Conservation (phyloP, 2,113 vertebrate genomes). For the Puntigrus tetrazona region DNA sequence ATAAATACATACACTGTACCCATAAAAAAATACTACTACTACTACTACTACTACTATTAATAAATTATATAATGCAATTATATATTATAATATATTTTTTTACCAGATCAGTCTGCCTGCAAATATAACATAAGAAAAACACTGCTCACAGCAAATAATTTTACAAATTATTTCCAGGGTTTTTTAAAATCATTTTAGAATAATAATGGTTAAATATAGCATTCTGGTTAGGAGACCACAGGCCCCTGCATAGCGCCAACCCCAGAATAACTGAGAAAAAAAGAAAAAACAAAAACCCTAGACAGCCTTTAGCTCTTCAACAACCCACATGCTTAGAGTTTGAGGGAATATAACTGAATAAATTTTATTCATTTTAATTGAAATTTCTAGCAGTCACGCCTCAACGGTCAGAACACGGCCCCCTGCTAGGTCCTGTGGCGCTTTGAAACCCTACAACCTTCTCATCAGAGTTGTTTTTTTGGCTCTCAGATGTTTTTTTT, state of each 20-base stretch:
- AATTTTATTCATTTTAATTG: background rate
- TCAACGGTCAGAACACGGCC: background rate
- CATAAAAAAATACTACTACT: no score
- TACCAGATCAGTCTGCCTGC: no score
- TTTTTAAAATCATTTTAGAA: no score
- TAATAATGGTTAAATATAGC: no score
- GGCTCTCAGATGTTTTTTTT: background rate
- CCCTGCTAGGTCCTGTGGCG: background rate
- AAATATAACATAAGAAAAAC: no score
- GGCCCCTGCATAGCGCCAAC: background rate
- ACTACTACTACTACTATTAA: no score
- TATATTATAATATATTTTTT: no score
- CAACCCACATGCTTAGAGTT: background rate
- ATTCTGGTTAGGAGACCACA: background rate
- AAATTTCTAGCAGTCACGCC: slow-evolving; percentile 3
- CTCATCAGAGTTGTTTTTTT: background rate
- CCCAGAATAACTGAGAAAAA: background rate
- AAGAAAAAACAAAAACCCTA: background rate
- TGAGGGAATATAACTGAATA: background rate
- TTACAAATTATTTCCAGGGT: no score
- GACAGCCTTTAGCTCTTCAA: background rate
- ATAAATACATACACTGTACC: no score
- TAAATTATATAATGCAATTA: no score
- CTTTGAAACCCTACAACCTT: slow-evolving; percentile 13
- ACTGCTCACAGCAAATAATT: no score